Evolutionary conservation across 1,140 invertebrate species (phyloP), one percentile per base, ranked within the genome.

Genomic region (Papilio glaucus): DNA sequence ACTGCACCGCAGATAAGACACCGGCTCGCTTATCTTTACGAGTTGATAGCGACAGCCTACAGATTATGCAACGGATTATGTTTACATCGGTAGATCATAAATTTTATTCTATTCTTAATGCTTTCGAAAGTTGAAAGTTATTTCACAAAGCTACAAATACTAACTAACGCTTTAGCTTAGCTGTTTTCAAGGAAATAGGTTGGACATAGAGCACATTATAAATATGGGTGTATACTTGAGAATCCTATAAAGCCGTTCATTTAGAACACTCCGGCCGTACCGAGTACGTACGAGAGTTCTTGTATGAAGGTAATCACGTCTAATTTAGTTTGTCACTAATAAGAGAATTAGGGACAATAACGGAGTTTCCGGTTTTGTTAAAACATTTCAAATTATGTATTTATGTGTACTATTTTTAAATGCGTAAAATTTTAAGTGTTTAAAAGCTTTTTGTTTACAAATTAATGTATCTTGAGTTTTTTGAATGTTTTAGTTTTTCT

Each of bases 1-100:
- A 84, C 79, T 72, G 79, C 76, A 72, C 21, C 69, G 49, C 15
- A 79, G 79, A 84, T 86, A 84, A 84, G 75, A 33, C 38, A 65
- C 72, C 70, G 70, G 75, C 61, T 72, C 67, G n/a, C 76, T 82
- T 87, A 89, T 86, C 85, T 83, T 79, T 85, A 84, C 77, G 65
- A 69, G 67, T 74, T 71, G 76, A 82, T 83, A 81, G 45, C 76
- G 76, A 67, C 71, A 57, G 61, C 37, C 15, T 60, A 62, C 33
- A 76, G 79, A 76, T 81, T 72, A 77, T 74, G 69, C 70, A 69
- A 80, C 77, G 72, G 70, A 71, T 71, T 65, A 71, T 53, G 68
- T 71, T 37, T 24, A 39, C 39, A 63, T 69, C 42, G 21, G 42
- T 53, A 33, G 13, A 6, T 33, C 26, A 15, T 69, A 68, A 45